Conservation (phyloP, 1,140 invertebrate genomes). For the Saccostrea cuccullata region DNA sequence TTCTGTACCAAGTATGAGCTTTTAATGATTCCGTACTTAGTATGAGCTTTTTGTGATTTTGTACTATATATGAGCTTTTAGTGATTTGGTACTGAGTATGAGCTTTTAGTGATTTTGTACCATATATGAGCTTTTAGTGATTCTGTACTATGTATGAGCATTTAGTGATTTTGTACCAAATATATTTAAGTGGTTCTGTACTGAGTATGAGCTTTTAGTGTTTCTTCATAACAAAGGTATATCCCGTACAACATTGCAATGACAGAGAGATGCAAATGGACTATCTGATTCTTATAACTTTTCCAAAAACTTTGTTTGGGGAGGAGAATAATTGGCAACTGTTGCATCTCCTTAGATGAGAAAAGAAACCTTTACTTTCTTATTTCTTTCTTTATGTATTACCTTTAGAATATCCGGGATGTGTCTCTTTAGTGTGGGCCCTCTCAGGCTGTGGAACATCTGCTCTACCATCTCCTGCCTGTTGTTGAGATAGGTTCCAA, state of each 20-base stretch:
- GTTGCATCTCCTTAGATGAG: background rate
- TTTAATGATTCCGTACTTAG: too few relatives aligned
- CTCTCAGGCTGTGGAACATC: conserved; percentile 73
- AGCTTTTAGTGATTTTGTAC: too few relatives aligned
- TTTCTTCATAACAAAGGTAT: background rate
- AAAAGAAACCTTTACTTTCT: background rate
- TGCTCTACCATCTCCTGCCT: conserved; percentile 71
- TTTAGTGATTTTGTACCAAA: background rate
- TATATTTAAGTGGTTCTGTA: background rate
- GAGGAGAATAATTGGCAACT: background rate
- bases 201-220: background rate
- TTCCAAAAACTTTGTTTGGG: too few relatives aligned
- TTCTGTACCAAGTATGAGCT: too few relatives aligned
- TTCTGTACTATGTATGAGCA: background rate
- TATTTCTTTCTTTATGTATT: background rate
- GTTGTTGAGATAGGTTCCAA: conserved; percentile 70
- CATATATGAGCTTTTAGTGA: background rate
- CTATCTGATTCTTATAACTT: too few relatives aligned
- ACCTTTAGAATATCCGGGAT: conserved; percentile 76
- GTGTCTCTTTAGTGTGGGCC: conserved; percentile 69
- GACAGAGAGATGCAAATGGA: too few relatives aligned
- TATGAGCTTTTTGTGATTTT: too few relatives aligned
- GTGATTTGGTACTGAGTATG: background rate
- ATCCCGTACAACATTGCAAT: too few relatives aligned
- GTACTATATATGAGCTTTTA: background rate